phyloP scores from a whole-genome alignment of 2,113 vertebrate genomes.

The Cercocebus atys region DNA sequence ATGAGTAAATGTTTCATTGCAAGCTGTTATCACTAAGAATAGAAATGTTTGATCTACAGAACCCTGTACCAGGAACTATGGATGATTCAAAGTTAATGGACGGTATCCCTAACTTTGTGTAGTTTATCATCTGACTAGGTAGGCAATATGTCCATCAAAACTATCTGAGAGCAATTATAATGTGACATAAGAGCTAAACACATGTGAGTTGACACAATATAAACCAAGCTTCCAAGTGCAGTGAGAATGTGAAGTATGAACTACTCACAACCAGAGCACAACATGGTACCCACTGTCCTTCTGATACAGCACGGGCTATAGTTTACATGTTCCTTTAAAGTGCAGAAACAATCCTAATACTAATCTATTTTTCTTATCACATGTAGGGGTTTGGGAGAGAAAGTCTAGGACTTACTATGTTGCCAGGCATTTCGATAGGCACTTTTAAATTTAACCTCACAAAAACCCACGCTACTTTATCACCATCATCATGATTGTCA shows the following conservation, averaged over 20 bases:
- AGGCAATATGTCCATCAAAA: conserved; percentile 27
- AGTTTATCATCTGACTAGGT: not conserved
- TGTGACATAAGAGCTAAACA: not conserved
- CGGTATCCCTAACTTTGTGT: not conserved
- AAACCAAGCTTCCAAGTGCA: not conserved
- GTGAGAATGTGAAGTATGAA: not conserved
- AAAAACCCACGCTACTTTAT: not conserved
- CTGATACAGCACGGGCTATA: not conserved
- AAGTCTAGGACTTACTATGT: not conserved
- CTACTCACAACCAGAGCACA: not conserved
- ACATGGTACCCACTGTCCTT: not conserved
- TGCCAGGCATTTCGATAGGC: not conserved
- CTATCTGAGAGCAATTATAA: not conserved
- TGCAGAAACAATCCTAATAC: not conserved
- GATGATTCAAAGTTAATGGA: not conserved
- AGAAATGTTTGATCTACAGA: not conserved
- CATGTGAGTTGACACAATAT: not conserved
- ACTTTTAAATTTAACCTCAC: conserved; percentile 17
- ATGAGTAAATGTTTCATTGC: not conserved
- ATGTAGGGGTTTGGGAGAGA: not conserved
- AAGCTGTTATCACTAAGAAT: not conserved
- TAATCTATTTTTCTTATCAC: not conserved
- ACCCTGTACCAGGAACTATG: not conserved
- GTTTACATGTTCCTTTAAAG: not conserved
- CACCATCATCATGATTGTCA: not conserved